A percentile compares a stretch with the other conserved stretches of the same genome.
Conservation (phyloP, 2,797 vertebrate genomes). For the Spea hammondii region DNA sequence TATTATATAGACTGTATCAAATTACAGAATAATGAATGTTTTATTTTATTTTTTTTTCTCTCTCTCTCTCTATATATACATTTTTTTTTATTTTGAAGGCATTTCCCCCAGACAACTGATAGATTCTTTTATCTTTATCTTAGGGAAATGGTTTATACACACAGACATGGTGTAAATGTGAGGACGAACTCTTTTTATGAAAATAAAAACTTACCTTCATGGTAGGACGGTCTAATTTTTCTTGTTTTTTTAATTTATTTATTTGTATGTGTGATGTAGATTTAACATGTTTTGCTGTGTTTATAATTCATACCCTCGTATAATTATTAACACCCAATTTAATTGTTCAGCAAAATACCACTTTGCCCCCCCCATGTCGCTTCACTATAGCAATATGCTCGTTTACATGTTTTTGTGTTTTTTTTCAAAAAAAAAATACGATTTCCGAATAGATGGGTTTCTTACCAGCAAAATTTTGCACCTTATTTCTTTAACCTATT, state of each 20-base stretch:
- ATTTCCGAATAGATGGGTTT: too few relatives aligned
- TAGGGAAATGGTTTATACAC: slow-evolving; percentile 53
- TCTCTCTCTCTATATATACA: slow-evolving; percentile 31
- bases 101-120: slow-evolving; percentile 56
- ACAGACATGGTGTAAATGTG: slow-evolving; percentile 53
- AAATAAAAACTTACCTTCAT: slow-evolving; percentile 52
- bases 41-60: slow-evolving; percentile 15
- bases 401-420: slow-evolving; percentile 4
- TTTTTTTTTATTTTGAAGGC: slow-evolving; percentile 56
- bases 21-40: slow-evolving; percentile 25
- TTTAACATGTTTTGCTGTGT: slow-evolving; percentile 28
- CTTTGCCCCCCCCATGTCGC: background rate
- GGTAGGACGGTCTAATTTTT: slow-evolving; percentile 42
- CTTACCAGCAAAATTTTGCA: too few relatives aligned
- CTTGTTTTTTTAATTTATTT: slow-evolving; percentile 7
- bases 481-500: too few relatives aligned
- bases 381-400: background rate
- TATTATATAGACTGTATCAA: slow-evolving; percentile 24
- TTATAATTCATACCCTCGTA: background rate
- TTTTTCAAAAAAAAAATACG: background rate
- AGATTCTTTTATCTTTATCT: slow-evolving; percentile 50
- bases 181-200: slow-evolving; percentile 51
- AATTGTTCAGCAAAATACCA: slow-evolving; percentile 10
- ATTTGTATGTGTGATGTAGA: slow-evolving; percentile 35
- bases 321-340: slow-evolving; percentile 16